Evolutionary conservation across 2,888 invertebrate genomes (phyloP).

Genomic region (Drosophila multiciliata): DNA sequence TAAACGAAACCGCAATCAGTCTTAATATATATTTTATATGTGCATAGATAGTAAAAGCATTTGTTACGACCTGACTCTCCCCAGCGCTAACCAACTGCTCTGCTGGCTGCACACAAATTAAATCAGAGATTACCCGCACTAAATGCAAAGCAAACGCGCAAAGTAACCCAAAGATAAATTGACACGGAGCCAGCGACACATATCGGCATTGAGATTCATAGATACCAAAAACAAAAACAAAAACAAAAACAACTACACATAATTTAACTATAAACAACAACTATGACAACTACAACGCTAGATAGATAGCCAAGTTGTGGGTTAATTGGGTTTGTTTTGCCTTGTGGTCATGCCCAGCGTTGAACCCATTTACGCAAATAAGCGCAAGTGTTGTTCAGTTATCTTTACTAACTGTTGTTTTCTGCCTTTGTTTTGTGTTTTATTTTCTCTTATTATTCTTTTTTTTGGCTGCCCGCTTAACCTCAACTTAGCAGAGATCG

Average conservation of each 20-base stretch:
- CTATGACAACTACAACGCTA: not conserved
- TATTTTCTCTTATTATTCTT: constrained; percentile 3
- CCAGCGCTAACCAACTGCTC: constrained; percentile 1
- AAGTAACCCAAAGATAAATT: constrained; percentile 40
- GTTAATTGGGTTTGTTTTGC: constrained; percentile 47
- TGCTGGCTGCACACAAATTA: constrained; percentile 5
- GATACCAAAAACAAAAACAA: constrained; percentile 6
- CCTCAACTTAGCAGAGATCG: constrained; percentile 44
- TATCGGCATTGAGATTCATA: constrained; percentile 50
- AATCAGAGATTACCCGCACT: constrained; percentile 17
- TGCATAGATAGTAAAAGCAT: not conserved
- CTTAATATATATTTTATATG: not conserved
- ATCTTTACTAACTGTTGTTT: constrained; percentile 51
- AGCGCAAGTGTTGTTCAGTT: constrained; percentile 60
- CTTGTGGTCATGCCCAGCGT: constrained; percentile 61
- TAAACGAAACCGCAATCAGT: not conserved
- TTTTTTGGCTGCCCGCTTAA: constrained; percentile 31
- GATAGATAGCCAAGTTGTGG: constrained; percentile 4
- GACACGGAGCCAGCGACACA: constrained; percentile 39
- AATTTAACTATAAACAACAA: not conserved
- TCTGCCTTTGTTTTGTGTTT: constrained; percentile 11
- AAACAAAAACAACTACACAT: not conserved
- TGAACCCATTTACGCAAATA: constrained; percentile 51
- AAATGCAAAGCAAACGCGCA: constrained; percentile 38
- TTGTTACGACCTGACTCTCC: constrained; percentile 9